Conservation (phyloP, 2,888 invertebrate genomes). For the Phasia obesa region DNA sequence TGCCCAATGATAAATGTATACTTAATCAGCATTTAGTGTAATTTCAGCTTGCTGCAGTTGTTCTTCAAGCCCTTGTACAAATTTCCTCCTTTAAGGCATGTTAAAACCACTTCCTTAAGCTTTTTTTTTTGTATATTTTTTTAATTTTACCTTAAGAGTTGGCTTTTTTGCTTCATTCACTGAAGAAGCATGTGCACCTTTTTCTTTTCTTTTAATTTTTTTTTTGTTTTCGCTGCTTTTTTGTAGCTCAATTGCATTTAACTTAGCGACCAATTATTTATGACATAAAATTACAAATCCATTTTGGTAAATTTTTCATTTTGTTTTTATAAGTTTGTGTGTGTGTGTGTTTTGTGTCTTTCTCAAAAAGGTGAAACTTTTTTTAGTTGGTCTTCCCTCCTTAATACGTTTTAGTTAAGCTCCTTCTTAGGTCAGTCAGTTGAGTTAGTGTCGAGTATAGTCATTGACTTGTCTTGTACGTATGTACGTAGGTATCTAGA, state of each 20-base stretch:
- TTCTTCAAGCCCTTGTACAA: conserved; percentile 62
- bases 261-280: conserved; percentile 82
- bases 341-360: conserved; percentile 67
- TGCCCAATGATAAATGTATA: conserved; percentile 81
- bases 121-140: conserved; percentile 59
- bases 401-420: conserved; percentile 25
- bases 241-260: conserved; percentile 72
- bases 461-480: conserved; percentile 63
- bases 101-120: conserved; percentile 65
- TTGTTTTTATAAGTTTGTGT: conserved; percentile 54
- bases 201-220: conserved; percentile 29
- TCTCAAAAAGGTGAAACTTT: conserved; percentile 67
- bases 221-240: conserved; percentile 11
- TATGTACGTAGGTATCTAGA: too few species aligned
- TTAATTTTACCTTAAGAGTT: conserved; percentile 55
- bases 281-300: conserved; percentile 82
- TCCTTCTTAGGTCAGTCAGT: conserved; percentile 52
- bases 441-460: conserved; percentile 64
- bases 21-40: conserved; percentile 83
- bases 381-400: conserved; percentile 37
- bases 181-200: conserved; percentile 64
- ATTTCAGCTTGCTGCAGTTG: conserved; percentile 78
- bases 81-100: conserved; percentile 63
- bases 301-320: conserved; percentile 81
- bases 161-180: conserved; percentile 28